Base-by-base conservation (phyloP, 2,113 vertebrate species). In the Nestor notabilis region DNA sequence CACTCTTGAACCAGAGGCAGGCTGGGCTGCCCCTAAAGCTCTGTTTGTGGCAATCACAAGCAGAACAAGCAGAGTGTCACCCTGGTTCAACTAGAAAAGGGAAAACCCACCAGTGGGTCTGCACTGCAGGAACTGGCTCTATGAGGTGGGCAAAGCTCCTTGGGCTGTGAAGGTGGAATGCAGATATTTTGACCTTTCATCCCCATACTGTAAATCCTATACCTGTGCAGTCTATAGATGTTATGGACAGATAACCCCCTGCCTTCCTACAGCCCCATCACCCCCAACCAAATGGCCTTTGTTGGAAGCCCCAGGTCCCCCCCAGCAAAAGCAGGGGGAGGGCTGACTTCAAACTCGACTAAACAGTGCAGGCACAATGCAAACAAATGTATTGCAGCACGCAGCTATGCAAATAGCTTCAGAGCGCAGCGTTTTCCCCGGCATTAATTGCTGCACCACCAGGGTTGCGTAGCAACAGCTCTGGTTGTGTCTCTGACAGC, bases 401-500 rank as follows among this genome's bases (percentile, higher is more conserved):
- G 85, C 95, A 94, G 95, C 97, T 95, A 97, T 98, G 97, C 96
- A 98, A 96, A 97, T 97, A 95, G 96, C 97, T 96, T 85, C 29
- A 89, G 82, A 95, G 94, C 90, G 25, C 95, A 92, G 96, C 95
- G 87, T 95, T 97, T 95, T 86, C 92, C 94, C 87, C 87, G n/a
- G 92, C 91, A 84, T 89, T 97, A 98, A 98, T 97, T 98, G 97
- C 96, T 95, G 84, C 93, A 79, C 93, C 95, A 5, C 90, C 83
- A 10, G 83, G 93, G 97, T 98, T 96, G 97, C 97, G 5, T 98
- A 96, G 97, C 97, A 98, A 98, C 97, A 94, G 95, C 97, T 95
- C 85, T 24, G 90, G 55, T 96, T 94, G 91, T 96, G 89, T 75
- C 96, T 90, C 93, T 96, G 94, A 93, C 96, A 97, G 96, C 93